These are phyloP conservation scores for Lepus americanus DNA, from an alignment of 2,113 vertebrate genomes.

Conservation along the genomic window DNA sequence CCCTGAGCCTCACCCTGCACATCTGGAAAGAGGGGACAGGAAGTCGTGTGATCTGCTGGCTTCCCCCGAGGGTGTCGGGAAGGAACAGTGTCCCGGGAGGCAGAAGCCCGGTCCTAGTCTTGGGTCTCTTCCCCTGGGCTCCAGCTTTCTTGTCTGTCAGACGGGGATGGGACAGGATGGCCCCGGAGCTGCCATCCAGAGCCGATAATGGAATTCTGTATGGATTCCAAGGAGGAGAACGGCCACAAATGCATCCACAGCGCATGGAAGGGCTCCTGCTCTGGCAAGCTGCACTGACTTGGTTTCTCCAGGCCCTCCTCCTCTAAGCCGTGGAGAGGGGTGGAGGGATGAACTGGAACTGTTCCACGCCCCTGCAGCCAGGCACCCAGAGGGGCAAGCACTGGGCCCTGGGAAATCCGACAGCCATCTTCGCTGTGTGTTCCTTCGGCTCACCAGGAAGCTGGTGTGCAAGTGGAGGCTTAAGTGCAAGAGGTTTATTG, in stretches of 20 bases:
- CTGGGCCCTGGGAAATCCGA: not conserved
- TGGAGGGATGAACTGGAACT: not conserved
- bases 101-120: not conserved
- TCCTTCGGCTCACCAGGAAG: not conserved
- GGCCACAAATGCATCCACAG: conserved; percentile 69
- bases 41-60: not conserved
- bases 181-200: conserved; percentile 67
- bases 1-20: not conserved
- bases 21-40: not conserved
- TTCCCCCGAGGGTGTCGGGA: not conserved
- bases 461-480: not conserved
- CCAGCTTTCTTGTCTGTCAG: conserved; percentile 71
- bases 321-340: not conserved
- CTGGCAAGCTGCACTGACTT: conserved; percentile 6
- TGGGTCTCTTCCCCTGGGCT: not conserved
- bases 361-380: rapidly evolving
- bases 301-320: conserved; percentile 23
- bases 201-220: conserved; percentile 79
- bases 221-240: conserved; percentile 76
- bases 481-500: not conserved
- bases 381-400: rapidly evolving
- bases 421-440: not conserved
- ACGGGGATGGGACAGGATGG: conserved; percentile 51
- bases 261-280: conserved; percentile 30
- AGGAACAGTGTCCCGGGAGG: not conserved